These are phyloP conservation scores for Lamprologus sp. DNA, from an alignment of 2,113 vertebrate genomes.

Conservation along the genomic window DNA sequence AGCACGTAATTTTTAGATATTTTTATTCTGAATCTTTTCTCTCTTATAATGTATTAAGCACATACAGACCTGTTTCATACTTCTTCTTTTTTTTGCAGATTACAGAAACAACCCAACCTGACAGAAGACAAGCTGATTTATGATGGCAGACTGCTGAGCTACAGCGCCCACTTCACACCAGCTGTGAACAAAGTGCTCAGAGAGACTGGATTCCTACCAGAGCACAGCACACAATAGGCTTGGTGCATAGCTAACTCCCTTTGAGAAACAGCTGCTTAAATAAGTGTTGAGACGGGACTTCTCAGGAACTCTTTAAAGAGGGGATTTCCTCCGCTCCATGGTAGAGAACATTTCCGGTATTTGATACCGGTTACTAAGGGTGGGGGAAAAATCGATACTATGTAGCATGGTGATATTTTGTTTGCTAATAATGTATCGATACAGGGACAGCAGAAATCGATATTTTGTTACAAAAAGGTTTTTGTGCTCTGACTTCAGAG, in stretches of 20 bases:
- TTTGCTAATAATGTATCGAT: fast-evolving
- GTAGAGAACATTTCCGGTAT: not conserved
- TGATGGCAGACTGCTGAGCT: not conserved
- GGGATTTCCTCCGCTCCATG: not conserved
- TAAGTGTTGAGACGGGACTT: not conserved
- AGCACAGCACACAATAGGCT: not conserved
- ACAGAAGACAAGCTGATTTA: not conserved
- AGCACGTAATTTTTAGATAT: not conserved
- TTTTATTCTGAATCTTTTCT: not conserved
- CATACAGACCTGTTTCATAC: not conserved
- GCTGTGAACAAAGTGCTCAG: not conserved
- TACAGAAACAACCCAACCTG: not conserved
- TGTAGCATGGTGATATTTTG: fast-evolving
- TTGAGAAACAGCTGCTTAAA: not conserved
- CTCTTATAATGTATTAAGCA: not conserved
- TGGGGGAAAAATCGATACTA: fast-evolving
- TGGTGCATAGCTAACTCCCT: not conserved
- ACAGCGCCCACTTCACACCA: not conserved
- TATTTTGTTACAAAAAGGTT: no score
- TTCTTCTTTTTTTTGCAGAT: not conserved
- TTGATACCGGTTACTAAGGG: not conserved
- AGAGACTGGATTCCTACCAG: not conserved
- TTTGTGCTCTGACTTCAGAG: no score
- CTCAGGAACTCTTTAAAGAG: not conserved
- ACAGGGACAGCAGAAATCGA: no score